Evolutionary conservation across 2,888 invertebrate species (phyloP).

Genomic region (Xestia xanthographa): DNA sequence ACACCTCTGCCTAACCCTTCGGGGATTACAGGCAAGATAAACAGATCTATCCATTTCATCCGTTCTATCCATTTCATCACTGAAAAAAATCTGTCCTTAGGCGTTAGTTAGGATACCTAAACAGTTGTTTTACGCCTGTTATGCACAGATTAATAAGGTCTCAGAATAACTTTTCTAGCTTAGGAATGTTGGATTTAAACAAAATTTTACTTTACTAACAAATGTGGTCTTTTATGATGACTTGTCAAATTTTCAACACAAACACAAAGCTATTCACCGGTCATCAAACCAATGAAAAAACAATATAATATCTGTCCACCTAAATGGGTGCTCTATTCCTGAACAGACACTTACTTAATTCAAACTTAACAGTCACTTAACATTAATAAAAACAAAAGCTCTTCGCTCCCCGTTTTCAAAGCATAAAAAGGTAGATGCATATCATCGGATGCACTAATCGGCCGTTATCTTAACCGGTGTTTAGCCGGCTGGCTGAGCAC

Average conservation of each 20-base stretch:
- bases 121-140: not conserved
- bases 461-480: conserved; percentile 77
- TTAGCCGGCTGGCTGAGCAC: conserved; percentile 80
- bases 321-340: not conserved
- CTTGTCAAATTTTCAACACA: not conserved
- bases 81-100: not conserved
- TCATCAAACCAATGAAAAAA: not conserved
- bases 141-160: not conserved
- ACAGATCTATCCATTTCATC: too few species aligned
- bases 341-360: not conserved
- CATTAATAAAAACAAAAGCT: conserved; percentile 20
- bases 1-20: too few species aligned
- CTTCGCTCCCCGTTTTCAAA: conserved; percentile 26
- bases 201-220: not conserved
- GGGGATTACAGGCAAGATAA: too few species aligned
- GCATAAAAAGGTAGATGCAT: conserved; percentile 57
- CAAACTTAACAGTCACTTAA: conserved; percentile 19
- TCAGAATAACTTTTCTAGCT: not conserved
- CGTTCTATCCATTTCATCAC: too few species aligned
- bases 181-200: not conserved
- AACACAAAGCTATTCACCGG: not conserved
- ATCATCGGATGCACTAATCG: conserved; percentile 73
- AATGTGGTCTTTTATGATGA: not conserved
- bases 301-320: too few species aligned
- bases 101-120: not conserved